Evolutionary conservation across 2,113 vertebrate genomes (phyloP), one percentile per base, ranked within the genome.

Genomic region (Eulemur macaco): DNA sequence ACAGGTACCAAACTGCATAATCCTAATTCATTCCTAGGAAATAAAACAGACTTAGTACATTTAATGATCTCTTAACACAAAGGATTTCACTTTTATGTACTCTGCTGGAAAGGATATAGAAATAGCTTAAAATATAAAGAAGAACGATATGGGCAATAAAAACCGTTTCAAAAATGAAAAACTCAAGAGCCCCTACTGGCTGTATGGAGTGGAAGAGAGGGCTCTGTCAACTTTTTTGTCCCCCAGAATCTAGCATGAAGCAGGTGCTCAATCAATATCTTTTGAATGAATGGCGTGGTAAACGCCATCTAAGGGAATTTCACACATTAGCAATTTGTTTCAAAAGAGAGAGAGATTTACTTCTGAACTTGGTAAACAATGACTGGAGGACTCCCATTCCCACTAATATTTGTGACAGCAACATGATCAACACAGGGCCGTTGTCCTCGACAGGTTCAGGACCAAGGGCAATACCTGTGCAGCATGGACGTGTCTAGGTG

Each of bases 1-100:
- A 68, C 78, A 95, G 82, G 78, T 64, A 71, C 68, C 25, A 73
- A 87, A 71, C 34, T 42, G 34, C 45, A 17, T 0, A 1, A 60
- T 90, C 29, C 84, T 87, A 71, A 90, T 60, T 86, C 52, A 88
- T 71, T 95, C 68, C 76, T 20, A 84, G 23, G 52, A 91, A 89
- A 83, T 58, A 73, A 92, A 81, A 89, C 21, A 47, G 17, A 86
- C 6, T 56, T 37, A 68, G 47, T 50, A 84, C 6, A 31, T 23
- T 23, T 29, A 66, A 47, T 10, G 9, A 37, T 39, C 34, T 84
- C 52, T 84, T 52, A 77, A 68, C n/a, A 93, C 27, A 89, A 91
- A 91, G 27, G 39, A 50, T 60, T 37, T 88, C 83, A 83, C 63
- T 13, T 82, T 60, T 8, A 80, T 15, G 23, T 10, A 42, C 18